Evolutionary conservation across 1,140 invertebrate species (phyloP).

Genomic region (Drosophila mauritiana): DNA sequence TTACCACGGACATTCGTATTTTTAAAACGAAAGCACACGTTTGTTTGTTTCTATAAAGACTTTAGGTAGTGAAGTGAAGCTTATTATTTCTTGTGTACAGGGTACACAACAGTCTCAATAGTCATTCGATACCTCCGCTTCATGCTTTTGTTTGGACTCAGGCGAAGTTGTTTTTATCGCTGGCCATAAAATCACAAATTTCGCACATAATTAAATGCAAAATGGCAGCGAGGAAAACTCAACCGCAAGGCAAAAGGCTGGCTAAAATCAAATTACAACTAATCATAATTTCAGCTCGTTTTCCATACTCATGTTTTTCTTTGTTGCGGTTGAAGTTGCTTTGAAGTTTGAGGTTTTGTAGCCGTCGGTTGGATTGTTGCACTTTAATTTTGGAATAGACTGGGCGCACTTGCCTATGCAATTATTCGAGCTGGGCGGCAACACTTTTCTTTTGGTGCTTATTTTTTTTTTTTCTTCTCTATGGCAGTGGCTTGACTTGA

Average conservation of each 20-base stretch:
- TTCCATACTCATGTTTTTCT: conserved; percentile 25
- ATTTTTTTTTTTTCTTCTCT: conserved; percentile 4
- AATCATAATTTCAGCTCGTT: conserved; percentile 59
- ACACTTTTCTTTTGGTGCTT: conserved; percentile 31
- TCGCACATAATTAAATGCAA: conserved; percentile 78
- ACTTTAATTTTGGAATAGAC: conserved; percentile 23
- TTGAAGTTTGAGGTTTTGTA: conserved; percentile 48
- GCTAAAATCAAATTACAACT: conserved; percentile 72
- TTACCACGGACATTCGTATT: too few relatives aligned
- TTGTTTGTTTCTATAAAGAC: too few relatives aligned
- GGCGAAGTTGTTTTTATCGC: conserved; percentile 37
- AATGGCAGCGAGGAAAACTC: conserved; percentile 15
- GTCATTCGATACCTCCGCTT: not conserved
- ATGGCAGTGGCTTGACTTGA: conserved; percentile 17
- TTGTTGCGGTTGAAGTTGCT: conserved; percentile 43
- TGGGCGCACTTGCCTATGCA: conserved; percentile 45
- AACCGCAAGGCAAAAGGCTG: conserved; percentile 37
- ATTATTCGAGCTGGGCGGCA: conserved; percentile 65
- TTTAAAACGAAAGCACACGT: too few relatives aligned
- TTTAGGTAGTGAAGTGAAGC: too few relatives aligned
- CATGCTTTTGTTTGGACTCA: conserved; percentile 31
- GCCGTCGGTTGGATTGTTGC: conserved; percentile 34
- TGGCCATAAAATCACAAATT: conserved; percentile 54
- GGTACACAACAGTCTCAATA: not conserved
- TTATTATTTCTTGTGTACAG: not conserved